Evolutionary conservation across 2,888 invertebrate genomes (phyloP), one percentile per base, ranked within the genome.

Genomic region (Phortica okadai): DNA sequence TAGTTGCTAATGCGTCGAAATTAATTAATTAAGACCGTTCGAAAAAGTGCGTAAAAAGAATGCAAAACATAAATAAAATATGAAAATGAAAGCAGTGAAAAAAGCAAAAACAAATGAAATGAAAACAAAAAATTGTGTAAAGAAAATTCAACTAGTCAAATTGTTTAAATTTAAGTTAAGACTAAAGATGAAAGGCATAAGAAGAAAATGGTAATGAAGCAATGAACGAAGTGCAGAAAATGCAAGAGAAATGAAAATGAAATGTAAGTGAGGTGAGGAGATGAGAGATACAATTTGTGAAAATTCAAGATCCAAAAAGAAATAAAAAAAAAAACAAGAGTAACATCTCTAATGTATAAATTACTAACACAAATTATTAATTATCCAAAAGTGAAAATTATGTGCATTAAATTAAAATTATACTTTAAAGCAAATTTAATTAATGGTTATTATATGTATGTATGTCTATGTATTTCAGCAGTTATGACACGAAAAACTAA

Each of bases 121-220:
- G 25, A 75, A 78, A 82, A 76, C 79, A 25, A 66, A 76, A 69
- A 72, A 67, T 58, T 88, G 84, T 88, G 83, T 86, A 89, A 90
- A 88, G 87, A 84, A 90, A 88, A 90, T 89, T 89, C 86, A 90
- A 88, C 89, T 89, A 89, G 89, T 89, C 89, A 90, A 90, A 90
- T 89, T 88, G 81, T 83, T 79, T 86, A 85, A 83, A 82, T 76
- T 77, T 89, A 89, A 89, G 87, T 81, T 75, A 78, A 79, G 74
- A 59, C 62, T 21, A 64, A 64, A 56, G 33, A 69, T 25, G 33
- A 33, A 33, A 33, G 33, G 33, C 33, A 4, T 33, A 33, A 33
- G 1, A 33, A 33, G 33, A 33, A 33, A 33, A 33, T 33, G 33
- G 33, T 33, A 33, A 33, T 33, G 1, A 33, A 33, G 33, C 33